Evolutionary conservation across 1,140 invertebrate genomes (phyloP).

Genomic region (Aphis gossypii): DNA sequence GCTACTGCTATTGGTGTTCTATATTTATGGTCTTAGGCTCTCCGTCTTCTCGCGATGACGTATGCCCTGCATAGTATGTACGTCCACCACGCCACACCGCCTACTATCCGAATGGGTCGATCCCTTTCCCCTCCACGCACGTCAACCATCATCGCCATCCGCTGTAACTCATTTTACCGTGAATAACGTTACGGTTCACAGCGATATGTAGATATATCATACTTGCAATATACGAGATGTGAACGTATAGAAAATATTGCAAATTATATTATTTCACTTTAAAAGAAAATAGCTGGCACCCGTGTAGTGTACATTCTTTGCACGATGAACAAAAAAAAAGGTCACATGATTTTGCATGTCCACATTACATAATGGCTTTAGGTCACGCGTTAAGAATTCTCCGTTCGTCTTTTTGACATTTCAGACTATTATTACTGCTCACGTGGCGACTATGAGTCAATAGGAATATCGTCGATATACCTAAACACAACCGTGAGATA

Average conservation of each 20-base stretch:
- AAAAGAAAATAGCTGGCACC: background rate
- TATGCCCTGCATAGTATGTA: background rate
- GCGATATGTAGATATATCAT: background rate
- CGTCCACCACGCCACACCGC: background rate
- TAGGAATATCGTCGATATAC: background rate
- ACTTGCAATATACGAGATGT: background rate
- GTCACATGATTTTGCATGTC: background rate
- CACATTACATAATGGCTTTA: no score
- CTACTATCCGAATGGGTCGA: background rate
- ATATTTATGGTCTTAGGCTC: slow-evolving; percentile 33
- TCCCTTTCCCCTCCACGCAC: background rate
- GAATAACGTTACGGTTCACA: background rate
- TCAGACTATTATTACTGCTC: background rate
- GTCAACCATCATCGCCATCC: background rate
- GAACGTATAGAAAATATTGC: background rate
- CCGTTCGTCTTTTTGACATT: background rate
- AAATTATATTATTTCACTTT: background rate
- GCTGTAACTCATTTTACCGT: background rate
- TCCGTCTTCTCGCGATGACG: background rate
- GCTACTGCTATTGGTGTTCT: background rate
- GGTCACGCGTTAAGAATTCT: background rate
- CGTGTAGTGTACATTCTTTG: background rate
- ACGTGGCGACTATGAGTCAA: background rate
- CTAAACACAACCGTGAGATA: background rate
- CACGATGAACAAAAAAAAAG: background rate